Percentiles rank a stretch among this genome's conserved stretches.
Evolutionary conservation across 2,888 invertebrate genomes (phyloP).

Genomic region (Coelogynopora nodosa): DNA sequence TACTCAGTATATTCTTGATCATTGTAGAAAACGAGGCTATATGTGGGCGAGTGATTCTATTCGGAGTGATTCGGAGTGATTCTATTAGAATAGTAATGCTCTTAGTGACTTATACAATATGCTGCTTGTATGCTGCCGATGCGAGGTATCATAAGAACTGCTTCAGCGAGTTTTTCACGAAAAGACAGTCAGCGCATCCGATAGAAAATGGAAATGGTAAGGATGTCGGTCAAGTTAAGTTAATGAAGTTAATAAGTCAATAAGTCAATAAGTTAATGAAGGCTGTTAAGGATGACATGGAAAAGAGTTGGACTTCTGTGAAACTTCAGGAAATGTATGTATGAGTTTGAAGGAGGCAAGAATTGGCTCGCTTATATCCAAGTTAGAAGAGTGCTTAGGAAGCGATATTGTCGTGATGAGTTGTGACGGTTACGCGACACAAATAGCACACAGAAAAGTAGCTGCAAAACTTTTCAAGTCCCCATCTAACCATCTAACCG

Average conservation of each 20-base stretch:
- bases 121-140: neutral
- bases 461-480: neutral
- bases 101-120: neutral
- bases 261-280: neutral
- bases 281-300: neutral
- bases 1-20: neutral
- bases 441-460: neutral
- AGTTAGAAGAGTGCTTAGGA: neutral
- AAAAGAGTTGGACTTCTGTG: neutral
- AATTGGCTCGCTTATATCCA: neutral
- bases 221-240: neutral
- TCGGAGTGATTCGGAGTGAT: too few relatives aligned
- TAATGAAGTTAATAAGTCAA: too few relatives aligned
- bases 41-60: neutral
- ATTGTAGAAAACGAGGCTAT: neutral
- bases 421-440: neutral
- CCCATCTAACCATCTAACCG: too few relatives aligned
- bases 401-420: neutral
- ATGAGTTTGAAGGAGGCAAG: neutral
- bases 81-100: neutral
- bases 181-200: neutral
- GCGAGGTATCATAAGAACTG: neutral
- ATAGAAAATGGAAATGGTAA: neutral
- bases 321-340: neutral
- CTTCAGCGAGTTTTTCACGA: neutral